Conservation (phyloP, 2,113 vertebrate genomes). For the Synchiropus splendidus region DNA sequence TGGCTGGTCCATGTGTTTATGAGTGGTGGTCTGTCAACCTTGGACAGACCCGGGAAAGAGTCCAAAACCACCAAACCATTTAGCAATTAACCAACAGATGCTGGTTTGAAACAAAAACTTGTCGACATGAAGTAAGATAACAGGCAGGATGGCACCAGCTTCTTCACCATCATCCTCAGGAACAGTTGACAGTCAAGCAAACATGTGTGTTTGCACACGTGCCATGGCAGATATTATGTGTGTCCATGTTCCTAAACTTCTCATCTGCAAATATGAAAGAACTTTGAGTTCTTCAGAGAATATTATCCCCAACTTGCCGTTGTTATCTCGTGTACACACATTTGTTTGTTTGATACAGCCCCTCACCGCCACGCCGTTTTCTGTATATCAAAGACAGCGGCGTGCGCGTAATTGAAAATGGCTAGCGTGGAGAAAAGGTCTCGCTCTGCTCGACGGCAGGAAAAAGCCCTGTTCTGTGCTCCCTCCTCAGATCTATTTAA, state of each 20-base stretch:
- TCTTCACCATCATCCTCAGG: too few relatives aligned
- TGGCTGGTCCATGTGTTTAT: too few relatives aligned
- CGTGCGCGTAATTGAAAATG: conserved; percentile 63
- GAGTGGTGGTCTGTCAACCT: too few relatives aligned
- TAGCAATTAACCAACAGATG: too few relatives aligned
- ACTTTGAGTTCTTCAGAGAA: conserved; percentile 49
- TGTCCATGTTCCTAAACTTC: conserved; percentile 26
- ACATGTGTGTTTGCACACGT: conserved; percentile 3
- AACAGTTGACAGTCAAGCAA: not conserved
- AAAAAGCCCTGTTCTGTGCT: conserved; percentile 58
- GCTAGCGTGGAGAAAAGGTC: conserved; percentile 63
- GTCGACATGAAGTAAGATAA: too few relatives aligned
- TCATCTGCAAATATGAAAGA: conserved; percentile 34
- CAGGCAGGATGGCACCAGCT: too few relatives aligned
- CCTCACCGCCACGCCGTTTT: conserved; percentile 46
- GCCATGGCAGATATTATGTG: conserved; percentile 1
- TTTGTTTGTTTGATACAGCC: conserved; percentile 65
- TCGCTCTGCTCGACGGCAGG: conserved; percentile 48
- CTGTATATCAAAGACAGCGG: conserved; percentile 60
- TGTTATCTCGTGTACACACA: conserved; percentile 66
- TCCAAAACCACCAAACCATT: too few relatives aligned
- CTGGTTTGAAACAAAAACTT: too few relatives aligned
- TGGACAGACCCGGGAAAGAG: too few relatives aligned
- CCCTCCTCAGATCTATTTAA: conserved; percentile 67
- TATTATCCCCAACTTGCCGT: conserved; percentile 53